Base-by-base conservation (phyloP, 2,888 invertebrate genomes). In the Erebia ligea region DNA sequence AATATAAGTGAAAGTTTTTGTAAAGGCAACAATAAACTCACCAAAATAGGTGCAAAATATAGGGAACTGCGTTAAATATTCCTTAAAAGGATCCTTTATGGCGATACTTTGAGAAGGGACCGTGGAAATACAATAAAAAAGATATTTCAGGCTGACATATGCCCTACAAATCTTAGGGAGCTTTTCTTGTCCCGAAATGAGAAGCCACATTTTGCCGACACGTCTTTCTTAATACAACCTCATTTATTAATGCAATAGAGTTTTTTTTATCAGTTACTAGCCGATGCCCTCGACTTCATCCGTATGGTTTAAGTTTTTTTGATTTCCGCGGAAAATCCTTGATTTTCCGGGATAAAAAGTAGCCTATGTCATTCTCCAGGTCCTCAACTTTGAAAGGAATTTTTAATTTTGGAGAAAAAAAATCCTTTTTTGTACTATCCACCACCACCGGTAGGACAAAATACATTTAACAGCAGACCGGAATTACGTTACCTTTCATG, bases 31-130 rank as follows among this genome's bases (percentile, higher is more conserved):
- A 54, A 66, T 68, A 73, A 65, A 68, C 62, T 45, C 40, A 61
- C 50, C 50, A 57, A 71, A 73, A 34, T 50, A 71, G 48, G 65
- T 67, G 67, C 69, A 61, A 72, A 69, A 67, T 69, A 56, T 65
- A 59, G 48, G 50, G 21, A 58, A 56, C 45, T 45, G 52, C 56
- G 67, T 74, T 69, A 73, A 69, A 67, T 67, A 73, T 70, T 69
- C 67, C 63, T 58, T 57, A 70, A 66, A 75, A 61, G 68, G 67
- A n/a, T 57, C 71, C 40, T 68, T 70, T 72, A 71, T 68, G 68
- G 72, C 73, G 65, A 69, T 71, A 57, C 63, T 66, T 62, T 68
- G 65, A 70, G 67, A 67, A 67, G 67, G 64, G 70, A 62, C 62
- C 48, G 67, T 67, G 63, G 67, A 67, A 70, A 50, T 50, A 68